Evolutionary conservation across 2,113 vertebrate genomes (phyloP).

Genomic region (Progne subis): DNA sequence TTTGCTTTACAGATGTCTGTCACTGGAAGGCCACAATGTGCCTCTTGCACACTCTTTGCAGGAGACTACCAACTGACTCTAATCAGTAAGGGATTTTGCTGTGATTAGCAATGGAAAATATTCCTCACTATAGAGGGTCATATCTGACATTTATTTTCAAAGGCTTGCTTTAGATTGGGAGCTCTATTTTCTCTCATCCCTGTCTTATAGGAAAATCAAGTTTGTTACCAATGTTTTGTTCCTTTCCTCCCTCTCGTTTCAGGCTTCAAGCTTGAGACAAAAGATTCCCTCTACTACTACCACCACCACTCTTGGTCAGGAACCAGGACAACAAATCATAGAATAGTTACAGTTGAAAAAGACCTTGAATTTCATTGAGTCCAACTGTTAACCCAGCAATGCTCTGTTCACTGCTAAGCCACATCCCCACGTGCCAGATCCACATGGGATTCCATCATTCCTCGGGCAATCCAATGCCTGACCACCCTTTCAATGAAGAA

Average conservation of each 20-base stretch:
- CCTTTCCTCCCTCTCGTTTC: neutral
- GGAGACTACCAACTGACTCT: neutral
- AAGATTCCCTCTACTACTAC: neutral
- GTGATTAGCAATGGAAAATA: neutral
- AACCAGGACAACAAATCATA: neutral
- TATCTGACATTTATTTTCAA: neutral
- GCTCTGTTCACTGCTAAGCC: neutral
- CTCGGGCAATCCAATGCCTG: neutral
- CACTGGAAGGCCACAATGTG: neutral
- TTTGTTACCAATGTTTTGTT: neutral
- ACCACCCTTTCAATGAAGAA: neutral
- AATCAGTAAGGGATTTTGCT: neutral
- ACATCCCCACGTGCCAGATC: neutral
- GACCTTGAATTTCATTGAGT: neutral
- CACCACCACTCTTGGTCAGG: neutral
- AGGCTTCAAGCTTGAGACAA: neutral
- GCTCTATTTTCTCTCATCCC: neutral
- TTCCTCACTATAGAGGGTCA: rapidly evolving
- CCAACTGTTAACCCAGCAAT: neutral
- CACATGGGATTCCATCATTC: neutral
- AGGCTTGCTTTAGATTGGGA: neutral
- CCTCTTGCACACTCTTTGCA: neutral
- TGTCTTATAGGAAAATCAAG: neutral
- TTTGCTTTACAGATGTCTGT: neutral
- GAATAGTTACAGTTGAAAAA: rapidly evolving